Evolutionary conservation across 2,113 vertebrate species (phyloP), one percentile per base, ranked within the genome.

Genomic region (Fregetta grallaria): DNA sequence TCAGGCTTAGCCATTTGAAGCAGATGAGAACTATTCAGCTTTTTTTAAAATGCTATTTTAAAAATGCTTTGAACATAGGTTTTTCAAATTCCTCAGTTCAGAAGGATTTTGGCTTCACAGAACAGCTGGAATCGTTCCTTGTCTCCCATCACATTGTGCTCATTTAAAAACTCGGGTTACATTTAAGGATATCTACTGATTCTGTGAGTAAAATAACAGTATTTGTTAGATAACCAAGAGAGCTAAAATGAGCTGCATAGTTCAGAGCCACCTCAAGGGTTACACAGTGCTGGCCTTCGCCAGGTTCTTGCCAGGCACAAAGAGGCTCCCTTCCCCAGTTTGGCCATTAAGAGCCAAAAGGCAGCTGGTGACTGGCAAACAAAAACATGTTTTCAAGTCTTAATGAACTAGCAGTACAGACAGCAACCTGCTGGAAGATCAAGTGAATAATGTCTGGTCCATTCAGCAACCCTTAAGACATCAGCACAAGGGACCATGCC

Each of bases 401-500:
- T 26, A 71, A 44, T 15, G n/a, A 56, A 38, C 65, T 38, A 42
- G 32, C 23, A 61, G 65, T 15, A 23, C 22, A 14, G 8, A 58
- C 20, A 63, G 40, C 32, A 81, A 40, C 75, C 36, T 27, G n/a
- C 16, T n/a, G 49, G 59, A 73, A 67, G 20, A 15, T 6, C 4
- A 45, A 40, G 27, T 13, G 9, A 61, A 15, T 16, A 22, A 45
- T 0, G 15, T 10, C 36, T 44, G 27, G 36, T 49, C 45, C 30
- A 23, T 15, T 29, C 71, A 55, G 38, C 44, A 75, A 19, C 71
- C 19, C 18, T 8, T 36, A 34, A 14, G 65, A 19, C 40, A 81
- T 10, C 32, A 73, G 29, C 0, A 0, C 25, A 52, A 71, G 13
- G 11, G 38, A 49, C 7, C 4, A 34, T 6, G 0, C 11, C 42